Conservation (phyloP, 2,888 invertebrate species). For the Spisula subtruncata region DNA sequence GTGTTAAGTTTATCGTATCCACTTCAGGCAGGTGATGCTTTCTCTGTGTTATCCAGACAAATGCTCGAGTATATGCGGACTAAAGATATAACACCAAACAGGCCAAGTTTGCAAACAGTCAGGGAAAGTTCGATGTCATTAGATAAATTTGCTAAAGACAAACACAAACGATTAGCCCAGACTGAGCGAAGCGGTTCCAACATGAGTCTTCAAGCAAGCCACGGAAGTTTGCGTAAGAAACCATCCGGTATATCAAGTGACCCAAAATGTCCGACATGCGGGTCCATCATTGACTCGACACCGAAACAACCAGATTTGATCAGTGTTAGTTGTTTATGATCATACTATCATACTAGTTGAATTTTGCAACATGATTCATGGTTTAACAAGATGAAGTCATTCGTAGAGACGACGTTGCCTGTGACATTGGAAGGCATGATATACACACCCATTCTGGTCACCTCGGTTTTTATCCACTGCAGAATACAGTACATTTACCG, state of each 20-base stretch:
- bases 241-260: conserved; percentile 14
- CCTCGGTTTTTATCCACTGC: too few species aligned
- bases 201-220: conserved; percentile 28
- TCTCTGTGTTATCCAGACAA: conserved; percentile 77
- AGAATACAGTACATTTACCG: too few species aligned
- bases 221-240: conserved; percentile 22
- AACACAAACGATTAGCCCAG: not conserved
- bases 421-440: too few species aligned
- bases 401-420: too few species aligned
- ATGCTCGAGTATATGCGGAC: conserved; percentile 76
- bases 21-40: conserved; percentile 74
- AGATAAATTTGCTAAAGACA: not conserved
- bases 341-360: not conserved
- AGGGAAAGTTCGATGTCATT: conserved; percentile 12
- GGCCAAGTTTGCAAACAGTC: conserved; percentile 59
- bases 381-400: too few species aligned
- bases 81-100: conserved; percentile 72
- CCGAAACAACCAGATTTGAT: not conserved
- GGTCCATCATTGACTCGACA: conserved; percentile 40
- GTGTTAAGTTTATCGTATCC: not conserved
- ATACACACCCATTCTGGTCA: too few species aligned
- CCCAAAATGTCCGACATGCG: conserved; percentile 54
- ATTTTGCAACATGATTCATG: too few species aligned
- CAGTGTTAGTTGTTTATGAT: not conserved
- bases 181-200: not conserved